Evolutionary conservation across 2,113 vertebrate species (phyloP).

Genomic region (Cynopterus brachyotis): DNA sequence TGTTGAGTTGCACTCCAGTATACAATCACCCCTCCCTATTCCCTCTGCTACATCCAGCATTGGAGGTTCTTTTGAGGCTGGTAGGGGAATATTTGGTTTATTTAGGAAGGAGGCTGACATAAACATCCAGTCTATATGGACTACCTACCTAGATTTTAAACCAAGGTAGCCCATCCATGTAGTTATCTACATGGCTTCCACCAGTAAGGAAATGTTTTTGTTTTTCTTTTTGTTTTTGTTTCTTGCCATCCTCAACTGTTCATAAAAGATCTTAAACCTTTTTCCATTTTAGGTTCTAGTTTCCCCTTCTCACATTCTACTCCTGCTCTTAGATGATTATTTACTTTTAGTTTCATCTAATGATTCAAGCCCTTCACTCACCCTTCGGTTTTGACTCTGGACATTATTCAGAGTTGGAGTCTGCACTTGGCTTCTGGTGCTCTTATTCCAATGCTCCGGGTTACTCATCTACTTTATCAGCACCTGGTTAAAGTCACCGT

Average conservation of each 20-base stretch:
- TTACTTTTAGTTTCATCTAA: neutral
- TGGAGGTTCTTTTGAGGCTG: neutral
- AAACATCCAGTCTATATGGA: neutral
- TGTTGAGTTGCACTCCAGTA: neutral
- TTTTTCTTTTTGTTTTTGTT: neutral
- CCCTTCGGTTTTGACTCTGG: neutral
- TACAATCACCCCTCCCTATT: neutral
- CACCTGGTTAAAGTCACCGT: neutral
- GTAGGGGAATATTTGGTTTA: neutral
- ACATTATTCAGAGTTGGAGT: neutral
- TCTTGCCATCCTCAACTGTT: neutral
- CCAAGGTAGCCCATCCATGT: neutral
- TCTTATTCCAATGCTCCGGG: neutral
- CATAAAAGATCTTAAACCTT: neutral
- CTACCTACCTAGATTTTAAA: neutral
- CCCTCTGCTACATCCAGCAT: rapidly evolving
- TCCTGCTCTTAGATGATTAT: neutral
- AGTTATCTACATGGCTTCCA: rapidly evolving
- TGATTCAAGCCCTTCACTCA: neutral
- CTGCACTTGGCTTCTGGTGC: neutral
- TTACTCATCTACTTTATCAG: neutral
- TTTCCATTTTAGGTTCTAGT: neutral
- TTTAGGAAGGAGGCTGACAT: neutral
- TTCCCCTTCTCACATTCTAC: neutral
- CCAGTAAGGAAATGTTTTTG: neutral